Base-by-base conservation (phyloP, 2,888 invertebrate species). In the Polymixis flavicincta region DNA sequence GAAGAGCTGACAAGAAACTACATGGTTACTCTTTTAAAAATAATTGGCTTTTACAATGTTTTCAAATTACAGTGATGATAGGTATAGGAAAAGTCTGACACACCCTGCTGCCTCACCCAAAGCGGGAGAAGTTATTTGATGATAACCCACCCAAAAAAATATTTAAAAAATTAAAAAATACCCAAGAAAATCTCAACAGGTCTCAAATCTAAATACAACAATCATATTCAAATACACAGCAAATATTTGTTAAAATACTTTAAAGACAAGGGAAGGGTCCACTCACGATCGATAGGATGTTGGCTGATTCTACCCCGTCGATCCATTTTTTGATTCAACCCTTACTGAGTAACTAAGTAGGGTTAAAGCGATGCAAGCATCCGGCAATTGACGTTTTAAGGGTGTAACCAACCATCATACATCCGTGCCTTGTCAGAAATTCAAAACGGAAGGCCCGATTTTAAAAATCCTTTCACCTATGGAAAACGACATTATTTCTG, bases 281-380 rank as follows among this genome's bases (percentile, higher is more conserved):
- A n/a, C n/a, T 25, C 2, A 1, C 60, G 60, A 80, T 78, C 78
- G 65, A 80, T 80, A 80, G 80, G 32, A 22, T 42, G 74, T 42
- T 1, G 65, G 32, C 80, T 55, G 73, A 32, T 28, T 32, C 17
- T 19, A 65, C 50, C 60, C 42, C 54, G 22, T 22, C 17, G 5
- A 17, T 55, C 25, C 25, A 78, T 78, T 78, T 81, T 78, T 78
- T 37, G 25, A 13, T 11, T 28, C 45, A 37, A 45, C 78, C 80
- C 80, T 60, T 25, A 25, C 32, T 73, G 13, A 42, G 1, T 1
- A 17, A 28, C 1, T 48, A 19, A 14, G 19, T 76, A 42, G 67
- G 57, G 67, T 66, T 32, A 54, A 45, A 17, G 0, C 32, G 1
- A 76, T 25, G 75, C 78, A 68, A 32, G 52, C 68, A 69, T 25